Conservation (phyloP, 35 echinoderm and acorn worm genomes). For the Apostichopus japonicus region DNA sequence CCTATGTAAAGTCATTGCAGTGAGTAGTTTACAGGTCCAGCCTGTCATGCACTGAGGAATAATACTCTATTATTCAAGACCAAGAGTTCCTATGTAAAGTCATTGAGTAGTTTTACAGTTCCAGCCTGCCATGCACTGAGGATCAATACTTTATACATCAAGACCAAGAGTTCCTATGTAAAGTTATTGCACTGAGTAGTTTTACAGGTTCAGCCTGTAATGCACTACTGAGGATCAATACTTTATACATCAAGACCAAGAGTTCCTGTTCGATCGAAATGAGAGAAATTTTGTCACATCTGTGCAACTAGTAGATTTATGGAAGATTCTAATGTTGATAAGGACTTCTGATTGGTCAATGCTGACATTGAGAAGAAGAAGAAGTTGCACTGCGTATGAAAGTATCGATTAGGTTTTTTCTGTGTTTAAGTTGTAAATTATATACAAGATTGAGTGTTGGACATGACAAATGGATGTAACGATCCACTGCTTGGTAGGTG, state of each 20-base stretch:
- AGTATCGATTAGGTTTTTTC: not conserved
- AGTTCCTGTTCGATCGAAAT: not conserved
- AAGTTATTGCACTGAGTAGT: no score
- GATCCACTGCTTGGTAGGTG: not conserved
- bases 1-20: no score
- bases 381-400: not conserved
- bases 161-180: no score
- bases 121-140: no score
- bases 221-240: no score
- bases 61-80: no score
- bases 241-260: no score
- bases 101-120: no score
- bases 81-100: not conserved
- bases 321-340: not conserved
- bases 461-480: conserved; percentile 7
- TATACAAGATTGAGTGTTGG: not conserved
- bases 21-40: no score
- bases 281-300: conserved; percentile 4
- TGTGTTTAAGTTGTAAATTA: conserved; percentile 17
- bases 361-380: conserved; percentile 7
- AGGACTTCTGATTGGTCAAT: conserved; percentile 17
- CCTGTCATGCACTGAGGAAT: no score
- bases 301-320: conserved; percentile 20
- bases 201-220: no score
- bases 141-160: no score